These are phyloP conservation scores for Lithophane socia DNA, from an alignment of 2,888 invertebrate species.

Conservation along the genomic window DNA sequence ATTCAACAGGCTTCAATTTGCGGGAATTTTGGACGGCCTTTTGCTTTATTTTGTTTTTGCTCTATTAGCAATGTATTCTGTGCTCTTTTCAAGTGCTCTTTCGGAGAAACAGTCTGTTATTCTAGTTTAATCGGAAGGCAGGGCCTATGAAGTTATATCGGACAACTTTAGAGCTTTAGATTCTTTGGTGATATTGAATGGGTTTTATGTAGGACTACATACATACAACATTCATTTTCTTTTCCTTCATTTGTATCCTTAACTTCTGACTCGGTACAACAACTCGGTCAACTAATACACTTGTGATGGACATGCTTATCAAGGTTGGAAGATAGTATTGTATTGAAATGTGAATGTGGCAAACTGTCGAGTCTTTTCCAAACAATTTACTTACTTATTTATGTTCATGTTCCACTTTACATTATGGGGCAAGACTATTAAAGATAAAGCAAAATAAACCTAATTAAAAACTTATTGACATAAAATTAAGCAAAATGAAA, in stretches of 20 bases:
- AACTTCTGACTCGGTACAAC: background rate
- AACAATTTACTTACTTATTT: conserved; percentile 2
- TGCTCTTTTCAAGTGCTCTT: background rate
- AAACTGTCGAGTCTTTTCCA: conserved; percentile 7
- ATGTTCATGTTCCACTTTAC: conserved; percentile 16
- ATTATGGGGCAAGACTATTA: conserved; percentile 36
- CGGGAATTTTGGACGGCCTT: background rate
- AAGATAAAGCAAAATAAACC: conserved; percentile 46
- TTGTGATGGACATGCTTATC: background rate
- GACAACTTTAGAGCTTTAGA: background rate
- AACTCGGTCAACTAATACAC: background rate
- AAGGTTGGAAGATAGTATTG: background rate
- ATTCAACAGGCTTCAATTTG: conserved; percentile 1
- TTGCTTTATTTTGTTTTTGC: background rate
- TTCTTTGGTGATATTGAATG: background rate
- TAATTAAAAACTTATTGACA: conserved; percentile 48
- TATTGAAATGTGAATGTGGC: background rate
- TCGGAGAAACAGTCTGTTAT: background rate
- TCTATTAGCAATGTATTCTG: background rate
- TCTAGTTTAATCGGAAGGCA: background rate
- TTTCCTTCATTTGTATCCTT: background rate
- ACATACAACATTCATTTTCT: background rate
- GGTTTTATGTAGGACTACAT: background rate
- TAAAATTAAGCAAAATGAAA: conserved; percentile 39
- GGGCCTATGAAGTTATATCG: background rate